A percentile compares a stretch with the other conserved stretches of the same genome.
These are phyloP conservation scores for Lepidocyrtinus sp. DNA, from an alignment of 2,888 invertebrate species.

Conservation along the genomic window DNA sequence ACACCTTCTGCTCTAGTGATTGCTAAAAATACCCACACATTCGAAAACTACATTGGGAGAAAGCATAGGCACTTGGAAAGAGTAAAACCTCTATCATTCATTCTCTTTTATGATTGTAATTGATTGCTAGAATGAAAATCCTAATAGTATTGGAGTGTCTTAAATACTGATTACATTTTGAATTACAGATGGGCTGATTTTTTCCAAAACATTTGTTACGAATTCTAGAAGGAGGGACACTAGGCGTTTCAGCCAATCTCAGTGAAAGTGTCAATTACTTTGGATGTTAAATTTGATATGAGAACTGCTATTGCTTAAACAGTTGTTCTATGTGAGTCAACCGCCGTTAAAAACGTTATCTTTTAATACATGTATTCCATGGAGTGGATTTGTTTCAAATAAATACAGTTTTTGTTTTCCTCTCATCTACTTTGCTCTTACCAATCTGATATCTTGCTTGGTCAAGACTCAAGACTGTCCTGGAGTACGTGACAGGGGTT, in stretches of 20 bases:
- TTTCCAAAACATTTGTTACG: background rate
- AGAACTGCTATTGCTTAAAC: background rate
- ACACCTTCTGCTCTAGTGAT: no score
- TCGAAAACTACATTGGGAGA: no score
- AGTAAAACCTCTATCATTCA: no score
- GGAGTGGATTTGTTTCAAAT: background rate
- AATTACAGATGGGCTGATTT: background rate
- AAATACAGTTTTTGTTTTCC: background rate
- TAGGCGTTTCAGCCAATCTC: no score
- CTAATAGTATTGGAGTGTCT: background rate
- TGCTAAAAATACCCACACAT: no score
- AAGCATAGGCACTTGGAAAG: no score
- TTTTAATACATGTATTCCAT: background rate
- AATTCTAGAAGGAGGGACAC: background rate
- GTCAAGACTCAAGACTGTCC: no score
- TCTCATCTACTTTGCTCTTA: background rate
- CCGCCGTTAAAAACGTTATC: background rate
- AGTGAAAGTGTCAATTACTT: conserved; percentile 53
- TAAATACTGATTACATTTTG: background rate
- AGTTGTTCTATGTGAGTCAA: background rate
- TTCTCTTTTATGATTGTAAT: no score
- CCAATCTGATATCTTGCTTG: background rate
- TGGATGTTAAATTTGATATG: conserved; percentile 56
- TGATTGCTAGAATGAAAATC: no score
- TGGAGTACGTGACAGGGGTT: background rate